These are phyloP conservation scores for Agrilus mali DNA, from an alignment of 2,888 invertebrate species.

Conservation along the genomic window DNA sequence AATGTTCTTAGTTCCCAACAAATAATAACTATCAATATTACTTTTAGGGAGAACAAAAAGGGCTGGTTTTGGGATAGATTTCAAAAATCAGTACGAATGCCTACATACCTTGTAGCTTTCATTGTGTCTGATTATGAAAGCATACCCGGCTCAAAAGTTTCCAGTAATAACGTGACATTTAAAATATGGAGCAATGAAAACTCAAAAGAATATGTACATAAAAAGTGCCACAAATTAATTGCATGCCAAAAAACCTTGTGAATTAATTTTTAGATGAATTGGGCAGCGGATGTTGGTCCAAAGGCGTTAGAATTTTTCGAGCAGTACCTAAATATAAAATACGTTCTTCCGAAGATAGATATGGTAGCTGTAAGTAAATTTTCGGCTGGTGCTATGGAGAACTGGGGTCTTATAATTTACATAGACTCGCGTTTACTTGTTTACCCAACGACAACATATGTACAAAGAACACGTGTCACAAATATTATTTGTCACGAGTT, in stretches of 20 bases:
- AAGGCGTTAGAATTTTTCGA: conserved; percentile 62
- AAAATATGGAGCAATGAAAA: conserved; percentile 63
- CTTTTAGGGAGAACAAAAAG: conserved; percentile 37
- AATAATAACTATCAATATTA: conserved; percentile 16
- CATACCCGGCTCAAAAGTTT: conserved; percentile 36
- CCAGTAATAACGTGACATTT: conserved; percentile 39
- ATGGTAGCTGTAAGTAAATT: conserved; percentile 73
- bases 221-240: background rate
- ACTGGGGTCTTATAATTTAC: conserved; percentile 77
- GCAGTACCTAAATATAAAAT: conserved; percentile 56
- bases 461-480: conserved; percentile 50
- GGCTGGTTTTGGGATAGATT: conserved; percentile 64
- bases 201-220: no score
- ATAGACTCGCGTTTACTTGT: conserved; percentile 59
- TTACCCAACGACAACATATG: conserved; percentile 39
- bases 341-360: conserved; percentile 64
- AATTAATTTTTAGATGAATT: conserved; percentile 43
- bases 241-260: no score
- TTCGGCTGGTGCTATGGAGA: conserved; percentile 64
- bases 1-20: background rate
- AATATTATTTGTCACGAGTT: conserved; percentile 39
- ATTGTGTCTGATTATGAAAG: conserved; percentile 60
- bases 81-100: conserved; percentile 73
- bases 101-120: conserved; percentile 83
- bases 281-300: conserved; percentile 63